phyloP scores from a whole-genome alignment of 2,888 invertebrate genomes.

The Blera fallax region DNA sequence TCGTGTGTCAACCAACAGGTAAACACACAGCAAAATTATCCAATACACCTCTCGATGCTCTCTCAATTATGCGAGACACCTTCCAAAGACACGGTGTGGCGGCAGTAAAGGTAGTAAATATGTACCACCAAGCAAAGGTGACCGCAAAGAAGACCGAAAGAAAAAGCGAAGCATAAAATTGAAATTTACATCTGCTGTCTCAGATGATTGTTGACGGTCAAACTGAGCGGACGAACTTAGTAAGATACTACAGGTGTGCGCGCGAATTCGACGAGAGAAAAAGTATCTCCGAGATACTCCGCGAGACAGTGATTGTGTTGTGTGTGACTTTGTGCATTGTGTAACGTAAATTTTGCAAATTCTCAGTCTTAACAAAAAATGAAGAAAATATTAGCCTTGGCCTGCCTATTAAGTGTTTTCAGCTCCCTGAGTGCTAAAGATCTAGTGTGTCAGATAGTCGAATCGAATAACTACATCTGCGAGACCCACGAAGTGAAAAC shows the following conservation, averaged over 20 bases:
- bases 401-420: constrained; percentile 42
- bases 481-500: constrained; percentile 77
- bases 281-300: constrained; percentile 36
- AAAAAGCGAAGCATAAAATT: constrained; percentile 34
- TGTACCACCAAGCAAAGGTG: constrained; percentile 11
- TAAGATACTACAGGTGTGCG: constrained; percentile 26
- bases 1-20: neutral
- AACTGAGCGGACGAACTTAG: constrained; percentile 44
- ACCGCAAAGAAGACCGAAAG: constrained; percentile 44
- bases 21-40: constrained; percentile 12
- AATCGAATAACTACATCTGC: constrained; percentile 75
- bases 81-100: neutral
- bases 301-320: neutral
- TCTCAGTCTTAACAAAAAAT: constrained; percentile 20
- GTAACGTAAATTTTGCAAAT: constrained; percentile 43
- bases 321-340: constrained; percentile 32
- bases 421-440: constrained; percentile 71
- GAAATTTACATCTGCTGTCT: constrained; percentile 63
- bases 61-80: constrained; percentile 57
- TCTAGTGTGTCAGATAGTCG: constrained; percentile 76
- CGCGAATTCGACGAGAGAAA: neutral
- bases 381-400: constrained; percentile 27
- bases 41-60: constrained; percentile 23
- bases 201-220: constrained; percentile 71
- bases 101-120: neutral